phyloP scores from a whole-genome alignment of 1,140 invertebrate species.

The Rhagoletis pomonella region DNA sequence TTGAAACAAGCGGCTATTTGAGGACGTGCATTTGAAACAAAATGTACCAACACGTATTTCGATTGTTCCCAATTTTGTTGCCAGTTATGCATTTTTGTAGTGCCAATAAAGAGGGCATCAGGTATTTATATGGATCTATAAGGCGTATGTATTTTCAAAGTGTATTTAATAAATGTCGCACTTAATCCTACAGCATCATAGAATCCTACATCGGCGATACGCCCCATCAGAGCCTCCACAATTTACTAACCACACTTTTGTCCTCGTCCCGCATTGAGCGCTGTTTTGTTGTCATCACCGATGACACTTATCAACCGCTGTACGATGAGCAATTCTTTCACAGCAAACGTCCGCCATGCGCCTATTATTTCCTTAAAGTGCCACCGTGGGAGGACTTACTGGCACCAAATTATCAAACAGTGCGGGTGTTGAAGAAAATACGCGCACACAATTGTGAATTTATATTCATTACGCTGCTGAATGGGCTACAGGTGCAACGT shows the following conservation, averaged over 20 bases:
- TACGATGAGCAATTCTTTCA: slow-evolving; percentile 63
- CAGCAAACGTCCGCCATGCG: slow-evolving; percentile 45
- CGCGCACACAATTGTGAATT: slow-evolving; percentile 80
- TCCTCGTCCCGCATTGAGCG: slow-evolving; percentile 61
- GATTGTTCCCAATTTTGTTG: background rate
- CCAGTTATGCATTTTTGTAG: background rate
- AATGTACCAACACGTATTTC: background rate
- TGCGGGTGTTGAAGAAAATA: slow-evolving; percentile 77
- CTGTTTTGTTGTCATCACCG: slow-evolving; percentile 68
- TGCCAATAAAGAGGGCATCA: background rate
- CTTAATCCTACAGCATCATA: background rate
- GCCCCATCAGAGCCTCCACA: background rate
- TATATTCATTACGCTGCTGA: slow-evolving; percentile 83
- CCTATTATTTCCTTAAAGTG: slow-evolving; percentile 61
- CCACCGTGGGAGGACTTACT: slow-evolving; percentile 80
- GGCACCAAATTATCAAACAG: slow-evolving; percentile 77
- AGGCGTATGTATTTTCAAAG: too few species aligned
- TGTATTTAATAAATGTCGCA: background rate
- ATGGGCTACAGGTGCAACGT: slow-evolving; percentile 80
- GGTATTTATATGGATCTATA: background rate
- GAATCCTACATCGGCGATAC: background rate
- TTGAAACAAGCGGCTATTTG: background rate
- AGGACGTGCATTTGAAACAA: background rate
- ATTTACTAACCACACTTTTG: slow-evolving; percentile 61
- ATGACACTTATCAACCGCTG: slow-evolving; percentile 62